These are phyloP conservation scores for Thumatha senex DNA, from an alignment of 2,888 invertebrate species.

Conservation along the genomic window DNA sequence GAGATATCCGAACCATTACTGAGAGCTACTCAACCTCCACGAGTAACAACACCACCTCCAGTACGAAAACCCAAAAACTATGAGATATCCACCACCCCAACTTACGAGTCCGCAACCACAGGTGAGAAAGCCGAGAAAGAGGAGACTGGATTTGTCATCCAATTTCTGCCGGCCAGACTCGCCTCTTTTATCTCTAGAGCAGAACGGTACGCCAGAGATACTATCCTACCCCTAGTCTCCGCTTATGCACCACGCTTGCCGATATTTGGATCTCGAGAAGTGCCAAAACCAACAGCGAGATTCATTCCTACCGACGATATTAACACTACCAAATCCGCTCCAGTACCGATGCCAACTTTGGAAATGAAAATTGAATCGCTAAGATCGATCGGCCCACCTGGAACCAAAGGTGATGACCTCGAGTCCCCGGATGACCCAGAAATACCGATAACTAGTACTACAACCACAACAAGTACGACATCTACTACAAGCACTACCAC, in stretches of 20 bases:
- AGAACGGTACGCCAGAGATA: constrained; percentile 91
- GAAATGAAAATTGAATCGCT: constrained; percentile 79
- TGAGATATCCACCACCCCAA: constrained; percentile 68
- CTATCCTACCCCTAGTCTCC: constrained; percentile 89
- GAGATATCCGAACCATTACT: constrained; percentile 88
- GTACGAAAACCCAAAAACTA: constrained; percentile 72
- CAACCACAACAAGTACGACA: constrained; percentile 49
- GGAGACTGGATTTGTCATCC: constrained; percentile 85
- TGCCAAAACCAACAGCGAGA: constrained; percentile 79
- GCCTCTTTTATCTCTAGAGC: constrained; percentile 92
- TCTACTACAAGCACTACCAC: constrained; percentile 42
- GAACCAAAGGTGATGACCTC: constrained; percentile 58
- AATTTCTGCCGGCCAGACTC: constrained; percentile 90
- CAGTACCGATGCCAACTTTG: constrained; percentile 73
- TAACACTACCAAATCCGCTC: constrained; percentile 62
- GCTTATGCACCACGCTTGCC: constrained; percentile 90
- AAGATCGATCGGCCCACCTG: constrained; percentile 71
- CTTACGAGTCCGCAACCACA: constrained; percentile 60
- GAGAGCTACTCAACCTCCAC: constrained; percentile 71
- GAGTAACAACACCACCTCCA: constrained; percentile 53
- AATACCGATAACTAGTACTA: constrained; percentile 53
- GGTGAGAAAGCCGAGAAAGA: constrained; percentile 64
- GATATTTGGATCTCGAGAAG: constrained; percentile 78
- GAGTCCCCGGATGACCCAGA: constrained; percentile 74
- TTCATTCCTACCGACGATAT: constrained; percentile 85